Base-by-base conservation (phyloP, 2,797 vertebrate genomes). In the Urophycis tenuis region DNA sequence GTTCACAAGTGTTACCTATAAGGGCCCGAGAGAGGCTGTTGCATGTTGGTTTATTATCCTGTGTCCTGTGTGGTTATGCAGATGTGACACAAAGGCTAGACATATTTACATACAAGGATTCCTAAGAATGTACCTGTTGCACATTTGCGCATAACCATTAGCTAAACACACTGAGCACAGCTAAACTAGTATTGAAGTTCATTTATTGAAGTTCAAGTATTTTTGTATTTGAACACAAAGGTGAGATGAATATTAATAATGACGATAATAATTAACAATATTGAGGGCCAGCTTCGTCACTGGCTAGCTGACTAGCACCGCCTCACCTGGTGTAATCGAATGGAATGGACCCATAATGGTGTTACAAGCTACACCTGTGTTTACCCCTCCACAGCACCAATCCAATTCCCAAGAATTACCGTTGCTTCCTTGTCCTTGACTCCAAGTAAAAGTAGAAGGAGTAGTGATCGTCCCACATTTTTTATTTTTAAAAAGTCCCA, bases 1-100 rank as follows among this genome's bases (percentile, higher is more conserved):
- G 69, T 15, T 33, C 32, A 87, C 86, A 88, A 89, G 90, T 29
- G n/a, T 74, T 17, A 32, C 6, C 69, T 31, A 34, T 30, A 79
- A 78, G 36, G 25, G 64, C 71, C 45, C 7, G 32, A 19, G 35
- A 72, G 1, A 70, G 73, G 12, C 73, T 30, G 35, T n/a, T 31
- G 6, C 72, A 6, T 77, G n/a, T 30, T 22, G 73, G 75, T 71
- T 74, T 76, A 60, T 76, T 35, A n/a, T 36, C 30, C 30, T 17
- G 72, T 25, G 35, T 74, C n/a, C 74, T 69, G 8, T 80, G 60
- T 77, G 36, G 49, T 72, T n/a, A 12, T 41, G 49, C 31, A 41
- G 34, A 73, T 77, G 49, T 19, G 14, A 31, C 29, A 7, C 45
- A 49, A 19, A 9, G 53, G 15, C 25, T 67, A 67, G 60, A 67